Evolutionary conservation across 1,140 invertebrate genomes (phyloP).

Genomic region (Fopius arisanus): DNA sequence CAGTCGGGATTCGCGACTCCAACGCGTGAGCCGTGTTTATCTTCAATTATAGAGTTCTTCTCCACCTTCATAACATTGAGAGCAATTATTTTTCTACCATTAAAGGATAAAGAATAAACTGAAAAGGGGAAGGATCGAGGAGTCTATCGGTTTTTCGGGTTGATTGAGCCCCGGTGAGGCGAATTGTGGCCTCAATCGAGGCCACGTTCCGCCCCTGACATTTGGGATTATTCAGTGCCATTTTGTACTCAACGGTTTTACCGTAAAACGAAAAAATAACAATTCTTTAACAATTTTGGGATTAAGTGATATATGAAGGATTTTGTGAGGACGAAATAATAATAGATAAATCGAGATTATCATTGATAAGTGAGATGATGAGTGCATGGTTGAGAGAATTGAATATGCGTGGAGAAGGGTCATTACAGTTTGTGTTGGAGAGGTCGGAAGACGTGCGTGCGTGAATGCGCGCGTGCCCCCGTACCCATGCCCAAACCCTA

Average conservation of each 20-base stretch:
- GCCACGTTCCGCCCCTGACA: neutral
- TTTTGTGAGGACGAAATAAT: neutral
- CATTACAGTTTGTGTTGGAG: slow-evolving; percentile 21
- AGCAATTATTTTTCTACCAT: neutral
- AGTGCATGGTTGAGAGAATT: neutral
- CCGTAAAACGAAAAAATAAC: no score
- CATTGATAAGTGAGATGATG: neutral
- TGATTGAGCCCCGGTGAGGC: neutral
- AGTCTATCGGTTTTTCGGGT: neutral
- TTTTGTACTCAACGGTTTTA: neutral
- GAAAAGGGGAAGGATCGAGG: neutral
- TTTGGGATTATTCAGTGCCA: slow-evolving; percentile 6
- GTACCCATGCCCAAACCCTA: neutral
- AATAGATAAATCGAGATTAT: neutral
- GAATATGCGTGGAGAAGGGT: slow-evolving; percentile 3
- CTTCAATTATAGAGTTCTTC: neutral
- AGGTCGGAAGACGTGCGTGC: slow-evolving; percentile 24
- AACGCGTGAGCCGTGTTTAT: neutral
- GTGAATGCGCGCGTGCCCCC: slow-evolving; percentile 15
- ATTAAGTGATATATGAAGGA: neutral
- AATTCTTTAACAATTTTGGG: neutral
- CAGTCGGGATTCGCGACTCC: slow-evolving; percentile 15
- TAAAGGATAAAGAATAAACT: neutral
- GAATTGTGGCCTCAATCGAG: neutral
- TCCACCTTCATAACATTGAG: neutral